Base-by-base conservation (phyloP, 2,113 vertebrate species). In the Cromileptes altivelis region DNA sequence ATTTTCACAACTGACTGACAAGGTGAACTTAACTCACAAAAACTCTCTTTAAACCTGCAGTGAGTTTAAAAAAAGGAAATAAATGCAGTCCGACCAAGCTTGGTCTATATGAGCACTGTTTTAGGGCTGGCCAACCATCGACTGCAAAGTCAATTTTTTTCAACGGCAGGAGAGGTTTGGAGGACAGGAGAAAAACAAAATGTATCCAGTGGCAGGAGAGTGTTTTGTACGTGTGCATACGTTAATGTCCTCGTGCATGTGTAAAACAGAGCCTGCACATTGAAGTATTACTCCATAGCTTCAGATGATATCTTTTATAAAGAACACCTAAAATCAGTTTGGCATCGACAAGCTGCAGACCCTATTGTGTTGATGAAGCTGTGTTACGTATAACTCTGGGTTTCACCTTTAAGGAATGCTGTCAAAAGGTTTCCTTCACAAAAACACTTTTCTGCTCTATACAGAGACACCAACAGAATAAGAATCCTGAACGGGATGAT, bases 1-100 rank as follows among this genome's bases (percentile, higher is more conserved):
- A 45, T 30, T 37, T 71, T 63, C 56, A 52, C 78, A 85, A 60
- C 60, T 74, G 25, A 76, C 27, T 58, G 30, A 33, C 63, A 67
- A 62, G 52, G 62, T 74, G 83, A 78, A 84, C 53, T 60, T 57
- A 27, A 27, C 23, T 71, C 75, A 73, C 56, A 69, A 37, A 71
- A 75, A 70, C 49, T 47, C 23, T 71, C 33, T 57, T 58, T 13
- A 47, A 58, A 45, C 14, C 9, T 27, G 37, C 70, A 47, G 62
- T 15, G 23, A 60, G 23, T 55, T 57, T 17, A 5, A 18, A 4
- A 3, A 52, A 30, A 52, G 14, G 13, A 40, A 15, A 50, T 14
- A 30, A 23, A 18, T 71, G 42, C 53, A 25, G 5, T 71, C 37
- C 50, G 50, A 55, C 50, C 4, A 33, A 25, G 33, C 37, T 23